A percentile compares a stretch with the other conserved stretches of the same genome.
Conservation (phyloP, 2,888 invertebrate species). For the Xylophagus ater region DNA sequence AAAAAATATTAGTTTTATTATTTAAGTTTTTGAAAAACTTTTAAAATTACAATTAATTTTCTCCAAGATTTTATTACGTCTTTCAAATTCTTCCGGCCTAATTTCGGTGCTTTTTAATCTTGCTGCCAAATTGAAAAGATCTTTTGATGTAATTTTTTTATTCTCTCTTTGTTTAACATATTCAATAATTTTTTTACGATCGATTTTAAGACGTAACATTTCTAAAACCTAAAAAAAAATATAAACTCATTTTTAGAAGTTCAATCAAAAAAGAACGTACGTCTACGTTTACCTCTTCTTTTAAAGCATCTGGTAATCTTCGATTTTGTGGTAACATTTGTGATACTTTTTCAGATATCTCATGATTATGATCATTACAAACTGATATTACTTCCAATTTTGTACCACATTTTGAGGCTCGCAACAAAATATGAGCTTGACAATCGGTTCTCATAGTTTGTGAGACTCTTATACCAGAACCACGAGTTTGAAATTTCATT, state of each 20-base stretch:
- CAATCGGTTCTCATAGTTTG: slow-evolving; percentile 39
- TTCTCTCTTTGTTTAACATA: slow-evolving; percentile 13
- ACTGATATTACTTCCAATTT: slow-evolving; percentile 40
- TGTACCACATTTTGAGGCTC: slow-evolving; percentile 39
- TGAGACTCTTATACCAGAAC: slow-evolving; percentile 34
- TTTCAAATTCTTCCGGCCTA: not conserved
- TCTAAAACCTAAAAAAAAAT: slow-evolving; percentile 12
- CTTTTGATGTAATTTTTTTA: slow-evolving; percentile 15
- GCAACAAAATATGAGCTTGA: slow-evolving; percentile 38
- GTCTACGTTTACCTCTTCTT: slow-evolving; percentile 13
- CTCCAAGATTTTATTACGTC: not conserved
- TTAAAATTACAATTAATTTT: slow-evolving; percentile 2
- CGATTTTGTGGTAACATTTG: slow-evolving; percentile 19
- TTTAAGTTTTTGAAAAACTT: not conserved
- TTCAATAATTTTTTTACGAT: slow-evolving; percentile 17
- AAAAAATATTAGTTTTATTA: not conserved
- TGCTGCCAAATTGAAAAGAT: slow-evolving; percentile 14
- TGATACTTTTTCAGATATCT: slow-evolving; percentile 37
- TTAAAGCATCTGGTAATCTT: slow-evolving; percentile 6
- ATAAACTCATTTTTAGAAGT: no score
- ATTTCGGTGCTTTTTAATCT: slow-evolving; percentile 4
- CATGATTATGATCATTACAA: slow-evolving; percentile 40
- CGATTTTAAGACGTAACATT: slow-evolving; percentile 14
- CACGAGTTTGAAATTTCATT: slow-evolving; percentile 36
- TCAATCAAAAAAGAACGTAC: no score